These are phyloP conservation scores for Subacronicta megacephala DNA, from an alignment of 2,888 invertebrate genomes.

Conservation along the genomic window DNA sequence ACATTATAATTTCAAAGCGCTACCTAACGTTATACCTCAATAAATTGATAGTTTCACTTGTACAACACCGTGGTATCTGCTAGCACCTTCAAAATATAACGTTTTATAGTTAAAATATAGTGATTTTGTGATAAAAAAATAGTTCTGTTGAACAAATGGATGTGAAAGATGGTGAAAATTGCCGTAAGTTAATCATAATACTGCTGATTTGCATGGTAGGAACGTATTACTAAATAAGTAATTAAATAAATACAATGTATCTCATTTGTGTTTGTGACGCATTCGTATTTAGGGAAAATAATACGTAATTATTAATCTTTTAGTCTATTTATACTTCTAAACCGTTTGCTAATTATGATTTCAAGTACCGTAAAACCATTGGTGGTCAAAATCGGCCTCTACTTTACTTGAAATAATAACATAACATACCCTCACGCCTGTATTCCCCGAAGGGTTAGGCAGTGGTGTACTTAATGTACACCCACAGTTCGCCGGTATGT, in stretches of 20 bases:
- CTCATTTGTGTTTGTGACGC: background rate
- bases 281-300: background rate
- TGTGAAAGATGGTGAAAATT: constrained; percentile 29
- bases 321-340: background rate
- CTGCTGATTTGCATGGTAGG: no score
- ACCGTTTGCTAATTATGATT: no score
- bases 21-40: constrained; percentile 65
- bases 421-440: no score
- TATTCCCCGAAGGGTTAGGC: no score
- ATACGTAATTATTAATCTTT: background rate
- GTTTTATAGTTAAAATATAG: constrained; percentile 1
- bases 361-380: no score
- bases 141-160: constrained; percentile 33
- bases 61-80: constrained; percentile 17
- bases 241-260: no score
- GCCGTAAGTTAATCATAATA: constrained; percentile 23
- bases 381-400: no score
- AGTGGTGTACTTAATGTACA: no score
- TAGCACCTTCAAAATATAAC: constrained; percentile 1
- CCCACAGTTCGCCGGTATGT: no score
- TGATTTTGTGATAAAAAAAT: background rate
- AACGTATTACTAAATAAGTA: no score
- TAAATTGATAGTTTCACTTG: constrained; percentile 34
- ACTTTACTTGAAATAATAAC: no score
- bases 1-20: constrained; percentile 83